These are phyloP conservation scores for Gobius niger DNA, from an alignment of 2,113 vertebrate species.

Conservation along the genomic window DNA sequence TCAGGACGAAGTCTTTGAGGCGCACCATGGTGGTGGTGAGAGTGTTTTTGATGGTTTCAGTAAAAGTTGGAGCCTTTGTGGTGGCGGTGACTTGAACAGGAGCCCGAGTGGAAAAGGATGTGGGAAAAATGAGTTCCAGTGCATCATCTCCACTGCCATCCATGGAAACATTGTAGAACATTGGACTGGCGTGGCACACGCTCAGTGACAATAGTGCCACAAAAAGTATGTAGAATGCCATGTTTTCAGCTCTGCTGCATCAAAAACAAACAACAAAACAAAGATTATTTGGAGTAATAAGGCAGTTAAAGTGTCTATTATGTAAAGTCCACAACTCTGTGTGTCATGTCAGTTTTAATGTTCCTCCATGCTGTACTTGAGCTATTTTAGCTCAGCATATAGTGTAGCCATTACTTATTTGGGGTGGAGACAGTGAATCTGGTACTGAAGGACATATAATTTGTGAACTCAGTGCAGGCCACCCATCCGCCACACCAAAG, in stretches of 20 bases:
- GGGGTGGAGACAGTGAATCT: slow-evolving; percentile 72
- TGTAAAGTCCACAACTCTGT: slow-evolving; percentile 19
- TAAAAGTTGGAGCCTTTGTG: slow-evolving; percentile 67
- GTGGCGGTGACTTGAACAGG: slow-evolving; percentile 35
- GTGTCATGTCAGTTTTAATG: slow-evolving; percentile 34
- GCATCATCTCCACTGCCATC: slow-evolving; percentile 78
- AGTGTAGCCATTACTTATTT: slow-evolving; percentile 75
- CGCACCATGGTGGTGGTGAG: slow-evolving; percentile 81
- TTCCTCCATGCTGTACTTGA: slow-evolving; percentile 35
- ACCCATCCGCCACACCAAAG: slow-evolving; percentile 77
- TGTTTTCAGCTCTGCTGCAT: slow-evolving; percentile 49
- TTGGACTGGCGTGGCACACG: slow-evolving; percentile 29
- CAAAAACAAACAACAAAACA: background rate
- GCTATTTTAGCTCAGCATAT: slow-evolving; percentile 69
- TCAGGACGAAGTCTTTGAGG: slow-evolving; percentile 80
- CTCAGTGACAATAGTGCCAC: slow-evolving; percentile 63
- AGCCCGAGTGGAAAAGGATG: slow-evolving; percentile 43
- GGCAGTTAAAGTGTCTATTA: background rate
- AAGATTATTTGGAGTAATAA: background rate
- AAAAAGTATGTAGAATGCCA: slow-evolving; percentile 47
- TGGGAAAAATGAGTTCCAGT: slow-evolving; percentile 76
- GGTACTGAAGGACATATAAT: slow-evolving; percentile 75
- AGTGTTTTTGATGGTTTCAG: slow-evolving; percentile 71
- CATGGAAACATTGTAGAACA: slow-evolving; percentile 71
- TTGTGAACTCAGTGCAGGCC: slow-evolving; percentile 69